A percentile compares a stretch with the other conserved stretches of the same genome.
These are phyloP conservation scores for Drosophila saltans DNA, from an alignment of 1,140 invertebrate species.

Conservation along the genomic window DNA sequence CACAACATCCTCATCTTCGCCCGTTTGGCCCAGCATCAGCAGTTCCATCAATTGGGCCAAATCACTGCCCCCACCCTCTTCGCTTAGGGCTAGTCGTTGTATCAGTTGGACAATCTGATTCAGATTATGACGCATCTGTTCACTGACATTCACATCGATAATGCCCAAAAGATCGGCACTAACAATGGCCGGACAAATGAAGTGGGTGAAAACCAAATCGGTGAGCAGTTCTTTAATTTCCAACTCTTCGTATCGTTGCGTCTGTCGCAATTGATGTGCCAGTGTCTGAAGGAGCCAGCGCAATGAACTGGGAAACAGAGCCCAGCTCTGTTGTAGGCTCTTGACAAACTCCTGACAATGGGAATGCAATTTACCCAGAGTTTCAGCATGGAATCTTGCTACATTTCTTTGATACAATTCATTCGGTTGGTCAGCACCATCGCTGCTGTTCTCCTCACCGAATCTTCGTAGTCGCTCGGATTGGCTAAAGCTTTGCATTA, in stretches of 20 bases:
- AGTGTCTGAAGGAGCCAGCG: constrained; percentile 91
- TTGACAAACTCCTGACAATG: constrained; percentile 93
- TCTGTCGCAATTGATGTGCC: constrained; percentile 88
- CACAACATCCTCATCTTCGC: constrained; percentile 85
- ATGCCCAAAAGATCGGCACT: constrained; percentile 98
- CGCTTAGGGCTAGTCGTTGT: constrained; percentile 94
- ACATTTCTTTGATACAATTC: constrained; percentile 88
- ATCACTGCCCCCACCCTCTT: constrained; percentile 90
- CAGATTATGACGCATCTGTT: constrained; percentile 95
- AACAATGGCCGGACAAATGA: constrained; percentile 98
- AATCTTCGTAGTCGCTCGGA: constrained; percentile 86
- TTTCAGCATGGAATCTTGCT: constrained; percentile 90
- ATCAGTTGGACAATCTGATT: constrained; percentile 96
- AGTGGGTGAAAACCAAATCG: constrained; percentile 96
- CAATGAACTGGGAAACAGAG: constrained; percentile 94
- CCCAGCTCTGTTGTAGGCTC: constrained; percentile 93
- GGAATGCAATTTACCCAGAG: constrained; percentile 90
- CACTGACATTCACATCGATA: constrained; percentile 95
- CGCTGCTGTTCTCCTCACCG: constrained; percentile 86
- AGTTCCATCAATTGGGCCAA: constrained; percentile 89
- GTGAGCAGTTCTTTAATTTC: constrained; percentile 93
- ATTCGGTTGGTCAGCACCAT: constrained; percentile 72
- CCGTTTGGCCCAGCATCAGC: constrained; percentile 85
- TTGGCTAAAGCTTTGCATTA: constrained; percentile 85
- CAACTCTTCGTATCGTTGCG: constrained; percentile 85